Evolutionary conservation across 2,113 vertebrate genomes (phyloP), one percentile per base, ranked within the genome.

Genomic region (Phalacrocorax carbo): DNA sequence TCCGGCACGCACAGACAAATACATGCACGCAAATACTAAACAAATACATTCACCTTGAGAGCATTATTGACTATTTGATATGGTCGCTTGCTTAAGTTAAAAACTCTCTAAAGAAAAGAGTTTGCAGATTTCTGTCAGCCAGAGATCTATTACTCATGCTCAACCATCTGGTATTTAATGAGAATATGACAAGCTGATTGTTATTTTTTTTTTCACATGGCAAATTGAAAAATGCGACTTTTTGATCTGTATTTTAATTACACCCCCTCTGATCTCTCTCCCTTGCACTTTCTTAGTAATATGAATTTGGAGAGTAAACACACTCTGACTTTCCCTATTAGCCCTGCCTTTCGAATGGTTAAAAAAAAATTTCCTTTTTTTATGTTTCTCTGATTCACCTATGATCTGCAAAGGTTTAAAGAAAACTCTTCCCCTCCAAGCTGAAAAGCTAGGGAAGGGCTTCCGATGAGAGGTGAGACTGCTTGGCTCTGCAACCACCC

Each of bases 161-260:
- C 93, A 93, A 94, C 98, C 98, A 98, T 98, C 98, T 98, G 98
- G 96, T 98, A 98, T 96, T 98, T 98, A 98, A 98, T 96, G 98
- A 98, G 98, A 97, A 95, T 96, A 97, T 98, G 98, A 98, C 98
- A 98, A 98, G 98, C 97, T 98, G 97, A 97, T 98, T 98, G 98
- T 97, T 98, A 86, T 96, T 97, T 96, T 97, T 94, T 94, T 98
- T 98, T 97, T 98, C 97, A 98, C 97, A 98, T 96, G 97, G 98
- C 97, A 97, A 97, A 98, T 98, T 95, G 90, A 97, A 97, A 98
- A 98, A 98, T 97, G 98, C 90, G 97, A 97, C 98, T 98, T 97
- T 97, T 97, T 98, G 97, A 98, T 98, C 98, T 97, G 70, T 98
- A 95, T 98, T 98, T 98, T 97, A 98, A 97, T 96, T 97, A 97